Conservation (phyloP, 2,797 vertebrate species). For the Pseudochaenichthys georgianus region DNA sequence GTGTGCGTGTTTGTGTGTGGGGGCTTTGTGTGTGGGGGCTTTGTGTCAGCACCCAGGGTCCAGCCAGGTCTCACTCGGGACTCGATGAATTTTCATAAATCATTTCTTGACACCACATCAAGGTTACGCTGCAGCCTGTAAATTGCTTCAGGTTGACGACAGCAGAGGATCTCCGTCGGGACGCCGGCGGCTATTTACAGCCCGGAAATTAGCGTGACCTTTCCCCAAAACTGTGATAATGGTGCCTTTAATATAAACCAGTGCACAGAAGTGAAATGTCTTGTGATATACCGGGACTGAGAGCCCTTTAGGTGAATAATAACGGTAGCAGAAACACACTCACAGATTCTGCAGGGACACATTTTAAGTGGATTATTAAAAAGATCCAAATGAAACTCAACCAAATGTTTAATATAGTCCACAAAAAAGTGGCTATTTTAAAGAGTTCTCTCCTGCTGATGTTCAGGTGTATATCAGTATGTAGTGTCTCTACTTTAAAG, state of each 20-base stretch:
- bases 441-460: too few relatives aligned
- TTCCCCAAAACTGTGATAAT: constrained; percentile 62
- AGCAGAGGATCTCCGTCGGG: constrained; percentile 57
- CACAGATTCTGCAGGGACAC: too few relatives aligned
- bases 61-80: constrained; percentile 63
- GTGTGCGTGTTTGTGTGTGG: not conserved
- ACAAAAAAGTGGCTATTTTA: too few relatives aligned
- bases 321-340: too few relatives aligned
- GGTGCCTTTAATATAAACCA: constrained; percentile 38
- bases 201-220: constrained; percentile 68
- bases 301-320: constrained; percentile 17
- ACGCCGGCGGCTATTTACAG: constrained; percentile 55
- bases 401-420: too few relatives aligned
- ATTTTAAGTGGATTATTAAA: too few relatives aligned
- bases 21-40: constrained; percentile 53
- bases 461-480: too few relatives aligned
- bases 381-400: too few relatives aligned
- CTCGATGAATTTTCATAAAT: constrained; percentile 81
- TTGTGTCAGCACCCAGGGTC: constrained; percentile 75
- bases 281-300: constrained; percentile 14
- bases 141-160: constrained; percentile 77
- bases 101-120: constrained; percentile 80
- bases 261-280: constrained; percentile 23
- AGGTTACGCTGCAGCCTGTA: constrained; percentile 74
- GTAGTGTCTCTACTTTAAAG: too few relatives aligned